These are phyloP conservation scores for Vesta saturnalis DNA, from an alignment of 2,888 invertebrate species.

Conservation along the genomic window DNA sequence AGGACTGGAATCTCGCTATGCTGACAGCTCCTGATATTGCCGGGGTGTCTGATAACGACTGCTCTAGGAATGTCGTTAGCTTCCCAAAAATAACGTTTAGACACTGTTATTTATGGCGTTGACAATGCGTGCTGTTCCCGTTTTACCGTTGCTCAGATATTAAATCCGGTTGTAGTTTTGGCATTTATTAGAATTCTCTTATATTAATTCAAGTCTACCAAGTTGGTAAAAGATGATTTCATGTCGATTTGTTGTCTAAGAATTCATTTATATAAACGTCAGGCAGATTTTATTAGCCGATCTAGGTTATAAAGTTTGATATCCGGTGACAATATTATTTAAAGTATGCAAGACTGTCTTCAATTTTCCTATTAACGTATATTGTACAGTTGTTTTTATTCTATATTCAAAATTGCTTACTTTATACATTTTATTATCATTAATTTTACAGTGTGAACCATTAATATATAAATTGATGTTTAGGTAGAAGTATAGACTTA, in stretches of 20 bases:
- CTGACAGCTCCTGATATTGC: slow-evolving; percentile 50
- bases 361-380: not conserved
- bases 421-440: too few species aligned
- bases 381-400: too few species aligned
- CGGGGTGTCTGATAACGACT: slow-evolving; percentile 59
- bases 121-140: slow-evolving; percentile 46
- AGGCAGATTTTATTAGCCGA: too few species aligned
- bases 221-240: slow-evolving; percentile 25
- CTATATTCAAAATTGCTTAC: too few species aligned
- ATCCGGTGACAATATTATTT: not conserved
- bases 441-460: too few species aligned
- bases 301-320: too few species aligned
- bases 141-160: slow-evolving; percentile 50
- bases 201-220: slow-evolving; percentile 35
- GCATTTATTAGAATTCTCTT: slow-evolving; percentile 51
- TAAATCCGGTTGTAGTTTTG: slow-evolving; percentile 55
- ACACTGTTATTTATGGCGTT: slow-evolving; percentile 62
- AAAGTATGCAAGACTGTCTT: not conserved
- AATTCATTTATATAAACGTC: too few species aligned
- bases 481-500: too few species aligned
- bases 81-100: slow-evolving; percentile 63
- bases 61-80: slow-evolving; percentile 63
- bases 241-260: slow-evolving; percentile 10
- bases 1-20: slow-evolving; percentile 56
- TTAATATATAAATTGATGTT: too few species aligned